Evolutionary conservation across 53 echinoderm and acorn worm species (phyloP), one percentile per base, ranked within the genome.

Genomic region (Holothuria leucospilota): DNA sequence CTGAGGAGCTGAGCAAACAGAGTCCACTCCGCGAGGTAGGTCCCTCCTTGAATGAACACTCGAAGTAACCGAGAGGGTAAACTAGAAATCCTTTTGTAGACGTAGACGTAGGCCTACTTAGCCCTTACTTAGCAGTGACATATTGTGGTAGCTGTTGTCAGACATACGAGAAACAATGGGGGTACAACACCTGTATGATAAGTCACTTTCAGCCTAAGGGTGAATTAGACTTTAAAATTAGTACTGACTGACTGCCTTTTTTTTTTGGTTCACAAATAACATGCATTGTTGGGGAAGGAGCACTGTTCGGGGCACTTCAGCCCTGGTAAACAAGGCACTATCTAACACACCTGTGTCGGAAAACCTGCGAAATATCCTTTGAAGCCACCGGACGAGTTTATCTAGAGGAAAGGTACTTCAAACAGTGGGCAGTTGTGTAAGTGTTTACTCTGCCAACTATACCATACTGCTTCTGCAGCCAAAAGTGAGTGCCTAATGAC

Each of bases 331-430:
- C 51, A 75, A 20, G 49, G 29, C 14, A 75, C n/a, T 21, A 51
- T 42, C 49, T 20, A 15, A 75, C 75, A 75, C 75, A 75, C 75
- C 75, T 75, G 75, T 49, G 75, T 75, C 75, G 75, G 75, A 51
- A 75, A 49, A 49, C 75, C 10, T 75, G 51, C 12, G 7, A 75
- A 46, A 75, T 20, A 16, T 23, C 52, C 75, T 75, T 75, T 49
- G 51, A 72, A 72, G 72, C 72, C 39, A 5, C 9, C n/a, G n/a
- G 49, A 24, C 72, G 20, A 75, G 25, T 52, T 27, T 0, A 4
- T 26, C 75, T 75, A 42, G 15, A 24, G 52, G 20, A 75, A 51
- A 23, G 25, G 25, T 42, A 46, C 27, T 13, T 49, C 53, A 75
- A 75, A 75, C 26, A 71, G 14, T 21, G 13, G 75, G 8, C 27